Evolutionary conservation across 1,140 invertebrate genomes (phyloP), one percentile per base, ranked within the genome.

Genomic region (Coboldia fuscipes): DNA sequence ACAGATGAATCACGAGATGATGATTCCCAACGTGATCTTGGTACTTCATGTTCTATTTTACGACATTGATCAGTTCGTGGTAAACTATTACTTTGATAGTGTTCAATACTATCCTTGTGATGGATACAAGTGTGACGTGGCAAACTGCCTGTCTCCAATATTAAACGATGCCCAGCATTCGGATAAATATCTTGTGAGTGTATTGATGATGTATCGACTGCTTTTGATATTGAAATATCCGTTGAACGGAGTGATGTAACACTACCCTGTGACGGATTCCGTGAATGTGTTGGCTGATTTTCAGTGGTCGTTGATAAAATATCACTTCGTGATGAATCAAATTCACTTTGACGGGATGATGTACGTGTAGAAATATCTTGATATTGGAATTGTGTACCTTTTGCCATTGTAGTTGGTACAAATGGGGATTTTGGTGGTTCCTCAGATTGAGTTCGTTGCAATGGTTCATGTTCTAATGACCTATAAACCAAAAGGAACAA

Each of bases 371-470:
- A 28, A 23, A 21, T 13, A 23, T 27, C 5, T 36, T 29, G 15
- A 29, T 20, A 17, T 19, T 30, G 12, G 16, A 19, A 19, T 19
- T 20, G 10, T 19, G 9, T 19, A 19, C 12, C 21, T 10, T 6
- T 32, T 32, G 12, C 13, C 8, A 6, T n/a, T 16, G 14, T 12
- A 10, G 29, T 30, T 30, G 12, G 13, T 13, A 34, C 33, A 10
- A 69, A 68, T 8, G 74, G 74, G 12, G 73, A 78, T 46, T 70
- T 62, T 14, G 72, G 75, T 8, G 75, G 75, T 50, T 82, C 78
- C 56, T 84, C 78, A 27, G 78, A 82, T 50, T 81, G 76, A 4
- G 79, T 82, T 43, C 79, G 65, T 42, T 80, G 74, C 22, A 82
- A 58, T 40, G 73, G 68, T 42, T 81, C 78, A 45, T 84, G 79